Evolutionary conservation across 2,113 vertebrate species (phyloP).

Genomic region (Plestiodon gilberti): DNA sequence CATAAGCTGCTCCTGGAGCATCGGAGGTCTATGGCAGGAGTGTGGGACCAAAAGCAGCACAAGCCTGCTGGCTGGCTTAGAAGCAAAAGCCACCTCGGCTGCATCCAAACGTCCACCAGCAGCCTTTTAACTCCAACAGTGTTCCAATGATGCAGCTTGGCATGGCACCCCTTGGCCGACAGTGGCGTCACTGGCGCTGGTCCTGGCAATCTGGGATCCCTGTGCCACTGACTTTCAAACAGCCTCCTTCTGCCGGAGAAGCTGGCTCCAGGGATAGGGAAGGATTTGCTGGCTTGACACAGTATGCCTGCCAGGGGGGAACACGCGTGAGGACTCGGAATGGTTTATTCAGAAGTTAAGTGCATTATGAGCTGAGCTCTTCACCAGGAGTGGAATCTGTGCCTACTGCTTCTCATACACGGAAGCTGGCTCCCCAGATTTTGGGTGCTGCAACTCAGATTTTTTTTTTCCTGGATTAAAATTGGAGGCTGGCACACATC

Average conservation of each 20-base stretch:
- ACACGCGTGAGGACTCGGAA: no score
- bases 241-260: no score
- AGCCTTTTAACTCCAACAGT: background rate
- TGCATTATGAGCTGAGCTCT: background rate
- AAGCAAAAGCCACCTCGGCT: background rate
- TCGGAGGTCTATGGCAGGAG: background rate
- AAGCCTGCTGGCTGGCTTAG: no score
- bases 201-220: background rate
- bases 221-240: background rate
- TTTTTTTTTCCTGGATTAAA: background rate
- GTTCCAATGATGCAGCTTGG: background rate
- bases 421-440: background rate
- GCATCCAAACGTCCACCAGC: background rate
- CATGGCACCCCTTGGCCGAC: background rate
- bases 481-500: background rate
- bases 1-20: background rate
- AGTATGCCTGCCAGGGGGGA: background rate
- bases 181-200: no score
- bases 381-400: background rate
- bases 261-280: background rate
- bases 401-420: no score
- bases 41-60: background rate
- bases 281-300: background rate
- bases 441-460: background rate
- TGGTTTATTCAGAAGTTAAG: background rate